These are phyloP conservation scores for Schizopygopsis pylzovi DNA, from an alignment of 2,797 vertebrate genomes.

Conservation along the genomic window DNA sequence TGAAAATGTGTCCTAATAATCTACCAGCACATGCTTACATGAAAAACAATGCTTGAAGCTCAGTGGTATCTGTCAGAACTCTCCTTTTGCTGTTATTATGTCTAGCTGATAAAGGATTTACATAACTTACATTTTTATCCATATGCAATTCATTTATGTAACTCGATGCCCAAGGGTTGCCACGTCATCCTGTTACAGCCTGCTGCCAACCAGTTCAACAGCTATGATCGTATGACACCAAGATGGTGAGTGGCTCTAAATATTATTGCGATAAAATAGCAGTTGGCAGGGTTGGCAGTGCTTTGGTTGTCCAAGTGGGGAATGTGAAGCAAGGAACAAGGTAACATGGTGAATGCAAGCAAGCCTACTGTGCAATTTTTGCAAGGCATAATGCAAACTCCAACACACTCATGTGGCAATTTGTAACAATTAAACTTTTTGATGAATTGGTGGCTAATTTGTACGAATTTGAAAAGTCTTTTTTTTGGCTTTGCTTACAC, in stretches of 20 bases:
- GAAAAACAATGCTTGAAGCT: constrained; percentile 18
- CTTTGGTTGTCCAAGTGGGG: neutral
- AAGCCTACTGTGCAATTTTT: neutral
- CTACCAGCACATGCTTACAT: constrained; percentile 9
- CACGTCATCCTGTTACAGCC: neutral
- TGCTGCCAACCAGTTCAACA: neutral
- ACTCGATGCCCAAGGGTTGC: neutral
- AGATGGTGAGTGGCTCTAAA: neutral
- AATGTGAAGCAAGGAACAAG: neutral
- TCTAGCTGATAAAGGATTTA: constrained; percentile 27
- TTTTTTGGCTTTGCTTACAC: too few species aligned
- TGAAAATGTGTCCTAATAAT: constrained; percentile 23
- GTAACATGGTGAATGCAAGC: neutral
- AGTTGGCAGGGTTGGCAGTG: neutral
- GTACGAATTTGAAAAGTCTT: too few species aligned
- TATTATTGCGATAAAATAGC: neutral
- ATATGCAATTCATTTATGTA: constrained; percentile 7
- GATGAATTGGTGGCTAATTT: too few species aligned
- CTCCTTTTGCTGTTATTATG: constrained; percentile 23
- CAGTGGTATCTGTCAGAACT: constrained; percentile 45
- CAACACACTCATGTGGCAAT: neutral
- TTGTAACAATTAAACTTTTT: neutral
- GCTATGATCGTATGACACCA: constrained; percentile 5
- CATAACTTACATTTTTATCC: neutral
- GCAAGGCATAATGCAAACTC: neutral